Evolutionary conservation across 2,113 vertebrate genomes (phyloP).

Genomic region (Tragelaphus strepsiceros): DNA sequence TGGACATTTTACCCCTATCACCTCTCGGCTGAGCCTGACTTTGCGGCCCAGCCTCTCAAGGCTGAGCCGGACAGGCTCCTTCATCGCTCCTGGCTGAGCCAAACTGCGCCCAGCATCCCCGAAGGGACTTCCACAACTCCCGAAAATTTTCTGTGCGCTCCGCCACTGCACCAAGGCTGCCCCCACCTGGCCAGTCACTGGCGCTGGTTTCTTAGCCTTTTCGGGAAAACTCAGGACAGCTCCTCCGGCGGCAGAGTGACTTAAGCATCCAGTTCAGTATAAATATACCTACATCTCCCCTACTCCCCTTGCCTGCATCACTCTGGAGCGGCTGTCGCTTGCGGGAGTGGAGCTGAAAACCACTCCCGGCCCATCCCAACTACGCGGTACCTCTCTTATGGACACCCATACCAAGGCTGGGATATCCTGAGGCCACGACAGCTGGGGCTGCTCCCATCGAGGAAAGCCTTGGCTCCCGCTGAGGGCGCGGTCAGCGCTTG

Average conservation of each 20-base stretch:
- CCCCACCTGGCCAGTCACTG: conserved; percentile 42
- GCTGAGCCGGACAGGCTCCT: background rate
- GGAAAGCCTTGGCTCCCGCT: background rate
- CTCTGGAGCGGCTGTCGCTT: background rate
- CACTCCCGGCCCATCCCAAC: background rate
- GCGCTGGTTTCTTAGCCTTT: background rate
- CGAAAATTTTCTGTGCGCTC: background rate
- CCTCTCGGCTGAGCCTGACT: background rate
- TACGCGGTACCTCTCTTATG: rapidly evolving
- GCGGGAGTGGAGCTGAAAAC: background rate
- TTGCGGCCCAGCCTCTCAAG: background rate
- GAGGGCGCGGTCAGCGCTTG: background rate
- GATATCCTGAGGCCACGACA: background rate
- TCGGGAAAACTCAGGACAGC: background rate
- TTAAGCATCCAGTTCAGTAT: background rate
- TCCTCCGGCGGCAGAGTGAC: background rate
- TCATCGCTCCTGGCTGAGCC: background rate
- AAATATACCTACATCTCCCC: background rate
- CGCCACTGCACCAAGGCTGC: background rate
- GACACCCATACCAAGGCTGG: background rate
- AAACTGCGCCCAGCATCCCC: background rate
- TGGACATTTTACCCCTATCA: background rate
- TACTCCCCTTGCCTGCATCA: background rate
- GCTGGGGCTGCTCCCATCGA: background rate
- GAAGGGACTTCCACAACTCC: background rate